These are phyloP conservation scores for Thaumatotibia leucotreta DNA, from an alignment of 1,140 invertebrate species.

Conservation along the genomic window DNA sequence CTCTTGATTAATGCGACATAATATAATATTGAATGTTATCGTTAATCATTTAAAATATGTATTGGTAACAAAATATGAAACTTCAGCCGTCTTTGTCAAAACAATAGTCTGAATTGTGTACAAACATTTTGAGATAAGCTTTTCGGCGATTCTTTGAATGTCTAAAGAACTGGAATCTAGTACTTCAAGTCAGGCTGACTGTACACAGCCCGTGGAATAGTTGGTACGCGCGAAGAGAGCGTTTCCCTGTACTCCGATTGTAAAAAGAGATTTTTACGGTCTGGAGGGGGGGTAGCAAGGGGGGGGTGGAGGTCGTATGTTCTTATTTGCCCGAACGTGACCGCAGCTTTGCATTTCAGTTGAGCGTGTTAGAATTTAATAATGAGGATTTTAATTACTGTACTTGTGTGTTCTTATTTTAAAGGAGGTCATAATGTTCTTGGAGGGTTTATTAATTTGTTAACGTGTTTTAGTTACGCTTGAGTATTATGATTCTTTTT, in stretches of 20 bases:
- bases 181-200: background rate
- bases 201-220: slow-evolving; percentile 16
- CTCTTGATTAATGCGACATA: too few species aligned
- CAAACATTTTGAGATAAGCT: too few species aligned
- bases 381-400: background rate
- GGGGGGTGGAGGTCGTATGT: slow-evolving; percentile 37
- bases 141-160: too few species aligned
- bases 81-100: too few species aligned
- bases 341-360: slow-evolving; percentile 40
- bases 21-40: too few species aligned
- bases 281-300: slow-evolving; percentile 20
- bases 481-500: too few species aligned
- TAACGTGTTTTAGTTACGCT: too few species aligned
- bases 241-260: slow-evolving; percentile 46
- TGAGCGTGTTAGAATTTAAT: background rate
- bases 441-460: background rate
- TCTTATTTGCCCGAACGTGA: slow-evolving; percentile 56
- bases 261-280: slow-evolving; percentile 53
- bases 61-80: too few species aligned
- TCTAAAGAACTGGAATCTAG: too few species aligned
- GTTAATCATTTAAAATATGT: too few species aligned
- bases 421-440: background rate
- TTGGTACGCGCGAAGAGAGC: slow-evolving; percentile 37
- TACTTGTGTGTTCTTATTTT: background rate
- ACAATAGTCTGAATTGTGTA: too few species aligned